Conservation (phyloP, 2,888 invertebrate genomes). For the Tipula confusa region DNA sequence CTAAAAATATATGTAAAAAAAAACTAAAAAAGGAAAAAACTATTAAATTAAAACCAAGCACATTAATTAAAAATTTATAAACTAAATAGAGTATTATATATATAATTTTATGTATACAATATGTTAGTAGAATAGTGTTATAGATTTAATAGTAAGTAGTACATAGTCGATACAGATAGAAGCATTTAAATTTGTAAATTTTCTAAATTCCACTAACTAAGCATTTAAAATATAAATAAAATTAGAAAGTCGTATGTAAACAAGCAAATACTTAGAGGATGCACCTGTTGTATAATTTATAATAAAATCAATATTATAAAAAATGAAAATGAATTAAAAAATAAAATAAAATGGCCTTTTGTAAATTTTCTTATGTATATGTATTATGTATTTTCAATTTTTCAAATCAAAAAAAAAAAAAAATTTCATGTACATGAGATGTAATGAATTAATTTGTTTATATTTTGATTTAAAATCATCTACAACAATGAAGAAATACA, state of each 20-base stretch:
- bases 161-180: not conserved
- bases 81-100: not conserved
- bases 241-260: not conserved
- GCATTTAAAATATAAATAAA: not conserved
- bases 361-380: not conserved
- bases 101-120: too few relatives aligned
- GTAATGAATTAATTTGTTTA: not conserved
- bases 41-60: not conserved
- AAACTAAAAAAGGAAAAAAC: not conserved
- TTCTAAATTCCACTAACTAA: constrained; percentile 12
- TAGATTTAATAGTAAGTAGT: not conserved
- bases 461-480: not conserved
- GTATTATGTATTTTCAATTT: constrained; percentile 25
- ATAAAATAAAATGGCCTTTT: not conserved
- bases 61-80: not conserved
- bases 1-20: not conserved
- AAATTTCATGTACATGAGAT: not conserved
- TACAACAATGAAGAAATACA: not conserved
- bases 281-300: not conserved
- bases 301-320: not conserved
- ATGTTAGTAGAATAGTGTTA: not conserved
- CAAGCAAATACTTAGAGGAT: not conserved
- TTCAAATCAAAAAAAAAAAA: not conserved
- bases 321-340: not conserved
- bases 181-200: not conserved